phyloP scores from a whole-genome alignment of 2,797 vertebrate genomes.

The Gadopsis marmoratus region DNA sequence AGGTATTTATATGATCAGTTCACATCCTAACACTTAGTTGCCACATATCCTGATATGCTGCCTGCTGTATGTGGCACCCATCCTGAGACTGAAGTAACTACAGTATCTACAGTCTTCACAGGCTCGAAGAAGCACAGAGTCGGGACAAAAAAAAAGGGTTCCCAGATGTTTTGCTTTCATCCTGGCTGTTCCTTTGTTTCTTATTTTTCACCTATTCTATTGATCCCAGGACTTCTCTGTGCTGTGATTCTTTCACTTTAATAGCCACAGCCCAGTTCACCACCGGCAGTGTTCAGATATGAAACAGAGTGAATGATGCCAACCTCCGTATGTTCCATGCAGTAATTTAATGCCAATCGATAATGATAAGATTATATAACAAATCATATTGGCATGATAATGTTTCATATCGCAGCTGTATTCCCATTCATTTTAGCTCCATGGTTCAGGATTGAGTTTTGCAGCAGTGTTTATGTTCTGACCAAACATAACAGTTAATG shows the following conservation, averaged over 20 bases:
- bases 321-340: not conserved
- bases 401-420: not conserved
- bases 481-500: constrained; percentile 68
- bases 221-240: constrained; percentile 23
- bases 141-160: constrained; percentile 7
- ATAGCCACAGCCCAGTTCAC: constrained; percentile 16
- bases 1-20: not conserved
- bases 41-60: not conserved
- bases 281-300: constrained; percentile 20
- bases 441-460: constrained; percentile 26
- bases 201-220: not conserved
- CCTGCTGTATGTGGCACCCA: not conserved
- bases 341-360: constrained; percentile 1
- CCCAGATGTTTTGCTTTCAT: constrained; percentile 23
- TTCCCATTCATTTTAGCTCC: constrained; percentile 13
- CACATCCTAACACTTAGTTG: not conserved
- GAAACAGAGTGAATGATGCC: constrained; percentile 2
- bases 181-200: constrained; percentile 3
- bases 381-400: not conserved
- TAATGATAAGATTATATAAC: not conserved
- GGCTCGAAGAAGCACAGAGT: not conserved
- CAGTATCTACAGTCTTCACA: constrained; percentile 2
- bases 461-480: constrained; percentile 45
- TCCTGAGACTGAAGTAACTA: constrained; percentile 4
- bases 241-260: constrained; percentile 20